Conservation (phyloP, 1,140 invertebrate genomes). For the Ooceraea biroi region DNA sequence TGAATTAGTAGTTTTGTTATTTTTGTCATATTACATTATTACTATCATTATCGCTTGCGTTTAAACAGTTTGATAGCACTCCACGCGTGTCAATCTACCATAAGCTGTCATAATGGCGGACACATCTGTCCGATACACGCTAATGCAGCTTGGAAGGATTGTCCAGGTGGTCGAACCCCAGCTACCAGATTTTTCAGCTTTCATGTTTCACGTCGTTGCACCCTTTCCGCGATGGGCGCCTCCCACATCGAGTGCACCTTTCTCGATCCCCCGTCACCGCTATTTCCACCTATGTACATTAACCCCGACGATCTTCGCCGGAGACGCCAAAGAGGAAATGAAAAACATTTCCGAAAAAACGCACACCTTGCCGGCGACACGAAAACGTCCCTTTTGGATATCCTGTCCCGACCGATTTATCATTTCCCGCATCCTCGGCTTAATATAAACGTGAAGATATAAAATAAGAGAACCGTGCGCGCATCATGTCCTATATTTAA, state of each 20-base stretch:
- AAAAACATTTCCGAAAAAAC: slow-evolving; percentile 35
- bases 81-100: slow-evolving; percentile 12
- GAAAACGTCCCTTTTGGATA: neutral
- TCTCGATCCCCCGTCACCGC: neutral
- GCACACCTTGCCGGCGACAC: slow-evolving; percentile 1
- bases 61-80: slow-evolving; percentile 12
- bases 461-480: neutral
- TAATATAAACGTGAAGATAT: neutral
- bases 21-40: neutral
- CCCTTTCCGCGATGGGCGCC: slow-evolving; percentile 47
- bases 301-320: slow-evolving; percentile 43
- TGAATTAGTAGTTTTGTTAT: neutral
- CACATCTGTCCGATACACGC: slow-evolving; percentile 66
- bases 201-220: slow-evolving; percentile 50
- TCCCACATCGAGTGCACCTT: slow-evolving; percentile 21
- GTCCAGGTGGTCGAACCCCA: slow-evolving; percentile 65
- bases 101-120: slow-evolving; percentile 1
- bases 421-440: too few species aligned
- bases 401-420: neutral
- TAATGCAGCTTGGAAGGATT: slow-evolving; percentile 66
- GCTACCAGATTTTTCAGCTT: slow-evolving; percentile 67
- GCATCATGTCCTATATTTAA: neutral
- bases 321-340: slow-evolving; percentile 33
- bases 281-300: slow-evolving; percentile 55
- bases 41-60: neutral